Evolutionary conservation across 2,797 vertebrate genomes (phyloP), one percentile per base, ranked within the genome.

Genomic region (Mormyrops attenuatus): DNA sequence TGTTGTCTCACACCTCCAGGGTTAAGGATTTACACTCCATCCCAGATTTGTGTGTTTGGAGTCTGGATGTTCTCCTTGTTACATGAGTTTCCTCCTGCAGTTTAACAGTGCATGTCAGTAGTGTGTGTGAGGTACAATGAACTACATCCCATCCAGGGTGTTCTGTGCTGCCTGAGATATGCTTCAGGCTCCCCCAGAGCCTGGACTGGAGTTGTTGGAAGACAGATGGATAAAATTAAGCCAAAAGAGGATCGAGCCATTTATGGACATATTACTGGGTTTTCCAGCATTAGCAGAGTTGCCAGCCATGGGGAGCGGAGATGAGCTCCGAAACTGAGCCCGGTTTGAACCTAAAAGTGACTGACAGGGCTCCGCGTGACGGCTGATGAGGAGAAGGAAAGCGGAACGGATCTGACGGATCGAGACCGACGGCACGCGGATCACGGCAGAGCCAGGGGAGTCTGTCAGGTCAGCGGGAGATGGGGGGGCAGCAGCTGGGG

Each of bases 321-420:
- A 77, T 3, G 13, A 77, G 34, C 69, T 20, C 17, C 0, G 38
- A 80, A n/a, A n/a, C 15, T n/a, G 34, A 44, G 38, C 73, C 26
- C 2, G 15, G 38, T 44, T 80, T 80, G 73, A 80, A n/a, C 73
- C 30, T 80, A 41, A 80, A 50, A 17, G 47, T 53, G 50, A 85
- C n/a, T 53, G 84, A 53, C 84, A 34, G 9, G 38, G 20, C 20
- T 20, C 47, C 4, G 26, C 84, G 47, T 8, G 84, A 44, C 20
- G 30, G 20, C 44, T 22, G 57, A 41, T 22, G 41, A 30, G 41
- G 41, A 89, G 69, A 88, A 88, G 20, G 41, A 69, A 47, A 44
- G 88, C 50, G 69, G 69, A 88, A 55, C 22, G 9, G 22, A 89
- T 82, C 73, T 80, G 88, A 55, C 53, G 1, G 52, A 73, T 89